Percentiles rank a stretch among this genome's conserved stretches.
phyloP scores from a whole-genome alignment of 2,797 vertebrate species.

The Coccyzus lansbergi region DNA sequence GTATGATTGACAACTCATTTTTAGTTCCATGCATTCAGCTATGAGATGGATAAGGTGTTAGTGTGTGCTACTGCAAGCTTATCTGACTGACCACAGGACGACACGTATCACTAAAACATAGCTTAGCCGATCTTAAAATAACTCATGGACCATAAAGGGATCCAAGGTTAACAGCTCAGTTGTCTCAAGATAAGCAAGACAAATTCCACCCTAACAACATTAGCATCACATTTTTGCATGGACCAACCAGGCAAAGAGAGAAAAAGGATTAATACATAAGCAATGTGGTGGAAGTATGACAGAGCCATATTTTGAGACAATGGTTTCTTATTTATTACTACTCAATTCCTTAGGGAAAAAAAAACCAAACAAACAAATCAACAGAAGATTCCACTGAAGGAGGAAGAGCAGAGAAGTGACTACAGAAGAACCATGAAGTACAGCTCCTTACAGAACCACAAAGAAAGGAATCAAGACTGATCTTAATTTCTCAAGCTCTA shows the following conservation, averaged over 20 bases:
- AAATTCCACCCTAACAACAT: not conserved
- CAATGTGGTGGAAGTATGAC: not conserved
- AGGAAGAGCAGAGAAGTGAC: not conserved
- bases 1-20: not conserved
- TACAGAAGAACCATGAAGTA: not conserved
- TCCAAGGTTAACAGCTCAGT: not conserved
- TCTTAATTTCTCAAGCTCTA: not conserved
- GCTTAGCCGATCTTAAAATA: conserved; percentile 8
- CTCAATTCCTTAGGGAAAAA: not conserved
- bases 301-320: not conserved
- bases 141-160: not conserved
- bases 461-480: not conserved
- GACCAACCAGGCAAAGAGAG: not conserved
- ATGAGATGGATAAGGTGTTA: not conserved
- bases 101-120: not conserved
- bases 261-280: not conserved
- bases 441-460: not conserved
- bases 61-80: not conserved
- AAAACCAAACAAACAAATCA: not conserved
- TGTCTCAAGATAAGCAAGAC: conserved; percentile 1
- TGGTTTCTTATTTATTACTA: not conserved
- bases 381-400: not conserved
- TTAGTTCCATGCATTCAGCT: not conserved
- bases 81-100: not conserved
- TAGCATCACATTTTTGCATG: not conserved